phyloP scores from a whole-genome alignment of 2,888 invertebrate species.

The Blastobasis adustella region DNA sequence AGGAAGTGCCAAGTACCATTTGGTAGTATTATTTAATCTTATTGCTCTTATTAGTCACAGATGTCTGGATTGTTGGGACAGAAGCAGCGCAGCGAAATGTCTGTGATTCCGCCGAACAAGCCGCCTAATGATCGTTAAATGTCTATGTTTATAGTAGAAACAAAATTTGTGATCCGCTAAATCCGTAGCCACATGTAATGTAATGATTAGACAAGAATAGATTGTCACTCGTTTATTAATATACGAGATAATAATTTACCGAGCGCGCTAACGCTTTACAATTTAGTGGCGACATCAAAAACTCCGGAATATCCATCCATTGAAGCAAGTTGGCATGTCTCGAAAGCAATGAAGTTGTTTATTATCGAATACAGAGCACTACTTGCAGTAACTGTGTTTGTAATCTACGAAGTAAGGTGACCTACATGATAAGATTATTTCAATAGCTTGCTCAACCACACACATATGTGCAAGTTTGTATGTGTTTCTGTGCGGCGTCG shows the following conservation, averaged over 20 bases:
- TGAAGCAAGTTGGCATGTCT: not conserved
- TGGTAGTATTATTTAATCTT: constrained; percentile 15
- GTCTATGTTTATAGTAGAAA: constrained; percentile 16
- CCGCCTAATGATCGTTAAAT: constrained; percentile 20
- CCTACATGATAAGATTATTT: constrained; percentile 74
- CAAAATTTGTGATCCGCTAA: constrained; percentile 17
- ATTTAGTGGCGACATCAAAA: too few relatives aligned
- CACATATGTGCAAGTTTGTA: constrained; percentile 29
- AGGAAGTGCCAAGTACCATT: constrained; percentile 16
- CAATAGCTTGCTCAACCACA: constrained; percentile 52
- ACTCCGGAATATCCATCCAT: too few relatives aligned
- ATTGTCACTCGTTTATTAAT: too few relatives aligned
- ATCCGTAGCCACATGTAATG: too few relatives aligned
- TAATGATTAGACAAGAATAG: too few relatives aligned
- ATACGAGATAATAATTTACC: too few relatives aligned
- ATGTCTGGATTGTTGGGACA: constrained; percentile 7
- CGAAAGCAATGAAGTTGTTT: not conserved
- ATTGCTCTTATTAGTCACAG: constrained; percentile 14
- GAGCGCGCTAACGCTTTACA: too few relatives aligned
- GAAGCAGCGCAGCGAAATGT: constrained; percentile 6
- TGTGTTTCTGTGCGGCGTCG: constrained; percentile 53
- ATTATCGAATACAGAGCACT: constrained; percentile 12
- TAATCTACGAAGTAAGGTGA: constrained; percentile 72
- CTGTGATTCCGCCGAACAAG: constrained; percentile 17
- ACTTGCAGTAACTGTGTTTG: constrained; percentile 36